Evolutionary conservation across 2,888 invertebrate genomes (phyloP), one percentile per base, ranked within the genome.

Genomic region (Papilio gigon): DNA sequence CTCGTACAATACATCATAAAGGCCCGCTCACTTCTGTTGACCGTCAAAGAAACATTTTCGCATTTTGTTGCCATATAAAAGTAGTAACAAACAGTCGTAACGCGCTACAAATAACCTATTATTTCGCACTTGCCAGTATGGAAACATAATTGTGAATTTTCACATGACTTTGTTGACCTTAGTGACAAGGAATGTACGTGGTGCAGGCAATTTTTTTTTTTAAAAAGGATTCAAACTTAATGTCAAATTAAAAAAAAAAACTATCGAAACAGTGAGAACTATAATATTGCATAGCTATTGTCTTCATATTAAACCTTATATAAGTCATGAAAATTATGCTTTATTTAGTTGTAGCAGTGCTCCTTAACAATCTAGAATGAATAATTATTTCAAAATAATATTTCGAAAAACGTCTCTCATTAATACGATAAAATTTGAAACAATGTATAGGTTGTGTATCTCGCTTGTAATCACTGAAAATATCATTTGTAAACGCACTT

Each of bases 1-100:
- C 67, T 70, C 71, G 80, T 79, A 90, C 89, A 90, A 90, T 89
- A 80, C 83, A 71, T 84, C 88, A 89, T 90, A 89, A 89, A 88
- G 75, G 81, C 83, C 85, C 83, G 81, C 80, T 80, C 82, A 80
- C 80, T 83, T 81, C 82, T 82, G 78, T 76, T 76, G 74, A 75
- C 76, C 80, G 75, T 82, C 80, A 80, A 84, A 83, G 81, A 80
- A 83, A 81, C 82, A 82, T 88, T 87, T 83, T 84, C 81, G 76
- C 80, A 78, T 81, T 81, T 77, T 74, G 78, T 76, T 75, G 72
- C 76, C 74, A 79, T 78, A 76, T 84, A 80, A 86, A 82, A 75
- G 75, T 76, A 72, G 74, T 78, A 82, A 87, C 86, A 88, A 88
- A 85, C 75, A 83, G 85, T 85, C 86, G 84, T 89, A 87, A 86